Evolutionary conservation across 2,797 vertebrate species (phyloP).

Genomic region (Gephyroberyx darwinii): DNA sequence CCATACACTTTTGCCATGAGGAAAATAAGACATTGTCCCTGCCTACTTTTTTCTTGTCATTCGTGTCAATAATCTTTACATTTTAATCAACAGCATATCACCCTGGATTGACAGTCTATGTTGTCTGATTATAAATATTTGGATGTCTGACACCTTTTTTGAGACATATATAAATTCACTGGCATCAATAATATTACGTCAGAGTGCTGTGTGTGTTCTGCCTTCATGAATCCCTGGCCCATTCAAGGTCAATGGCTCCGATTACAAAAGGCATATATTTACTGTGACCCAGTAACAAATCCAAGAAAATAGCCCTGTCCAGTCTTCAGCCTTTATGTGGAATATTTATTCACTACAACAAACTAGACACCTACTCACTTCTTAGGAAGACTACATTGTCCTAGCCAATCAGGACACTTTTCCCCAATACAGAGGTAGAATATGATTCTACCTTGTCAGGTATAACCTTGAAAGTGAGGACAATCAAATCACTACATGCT

Average conservation of each 20-base stretch:
- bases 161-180: no score
- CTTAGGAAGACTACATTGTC: neutral
- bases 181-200: neutral
- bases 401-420: neutral
- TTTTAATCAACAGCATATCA: no score
- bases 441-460: neutral
- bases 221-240: slow-evolving; percentile 11
- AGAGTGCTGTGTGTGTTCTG: slow-evolving; percentile 9
- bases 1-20: no score
- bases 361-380: no score
- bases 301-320: neutral
- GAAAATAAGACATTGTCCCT: no score
- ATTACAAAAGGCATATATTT: slow-evolving; percentile 11
- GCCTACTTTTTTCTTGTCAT: no score
- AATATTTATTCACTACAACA: no score
- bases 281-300: neutral
- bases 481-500: neutral
- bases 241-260: slow-evolving; percentile 11
- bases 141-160: no score
- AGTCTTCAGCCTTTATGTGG: neutral
- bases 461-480: neutral
- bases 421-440: neutral
- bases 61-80: no score
- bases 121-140: no score
- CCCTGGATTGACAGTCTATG: no score